These are phyloP conservation scores for Nannospalax galili DNA, from an alignment of 2,113 vertebrate genomes.

Conservation along the genomic window DNA sequence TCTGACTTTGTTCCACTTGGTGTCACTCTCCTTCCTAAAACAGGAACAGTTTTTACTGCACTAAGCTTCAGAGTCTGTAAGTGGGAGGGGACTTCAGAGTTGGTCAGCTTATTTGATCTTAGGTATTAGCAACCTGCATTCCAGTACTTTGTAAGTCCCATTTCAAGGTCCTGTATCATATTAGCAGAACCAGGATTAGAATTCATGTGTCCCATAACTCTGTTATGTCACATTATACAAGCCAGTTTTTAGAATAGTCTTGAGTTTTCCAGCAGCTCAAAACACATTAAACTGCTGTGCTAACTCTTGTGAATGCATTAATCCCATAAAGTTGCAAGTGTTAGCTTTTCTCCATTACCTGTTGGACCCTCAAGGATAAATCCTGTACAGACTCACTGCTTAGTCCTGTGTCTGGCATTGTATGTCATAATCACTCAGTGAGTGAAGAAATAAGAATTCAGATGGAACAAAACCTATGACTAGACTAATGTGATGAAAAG, in stretches of 20 bases:
- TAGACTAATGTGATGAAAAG: not conserved
- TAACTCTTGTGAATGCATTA: not conserved
- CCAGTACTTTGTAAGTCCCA: not conserved
- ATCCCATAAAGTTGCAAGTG: not conserved
- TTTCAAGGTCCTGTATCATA: not conserved
- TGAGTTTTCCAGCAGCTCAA: not conserved
- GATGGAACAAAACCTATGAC: not conserved
- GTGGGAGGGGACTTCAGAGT: not conserved
- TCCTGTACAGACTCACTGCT: not conserved
- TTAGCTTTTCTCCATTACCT: not conserved
- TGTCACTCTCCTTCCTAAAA: constrained; percentile 56
- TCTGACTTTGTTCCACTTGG: constrained; percentile 52
- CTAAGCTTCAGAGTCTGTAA: not conserved
- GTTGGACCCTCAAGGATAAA: not conserved
- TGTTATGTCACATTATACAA: not conserved
- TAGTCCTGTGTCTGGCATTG: not conserved
- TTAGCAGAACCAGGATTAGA: not conserved
- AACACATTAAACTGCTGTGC: not conserved
- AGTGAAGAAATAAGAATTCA: not conserved
- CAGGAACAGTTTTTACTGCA: not conserved
- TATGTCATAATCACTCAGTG: not conserved
- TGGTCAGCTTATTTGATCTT: not conserved
- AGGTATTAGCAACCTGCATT: not conserved
- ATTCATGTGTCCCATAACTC: not conserved
- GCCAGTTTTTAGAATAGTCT: not conserved